Evolutionary conservation across 2,797 vertebrate genomes (phyloP), one percentile per base, ranked within the genome.

Genomic region (Arrhamphus sclerolepis): DNA sequence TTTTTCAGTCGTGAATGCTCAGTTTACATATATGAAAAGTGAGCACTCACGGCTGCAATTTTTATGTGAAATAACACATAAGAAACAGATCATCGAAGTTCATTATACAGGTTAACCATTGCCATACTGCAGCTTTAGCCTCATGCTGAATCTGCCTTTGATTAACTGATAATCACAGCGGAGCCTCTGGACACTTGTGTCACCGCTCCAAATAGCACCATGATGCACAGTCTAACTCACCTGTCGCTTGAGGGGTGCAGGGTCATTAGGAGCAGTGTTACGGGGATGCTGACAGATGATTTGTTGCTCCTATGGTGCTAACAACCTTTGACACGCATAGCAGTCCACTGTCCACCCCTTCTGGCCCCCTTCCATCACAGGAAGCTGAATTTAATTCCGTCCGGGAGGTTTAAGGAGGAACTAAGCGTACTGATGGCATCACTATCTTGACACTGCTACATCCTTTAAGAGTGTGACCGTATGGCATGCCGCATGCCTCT

Each of bases 321-420:
- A 92, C 88, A 89, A 89, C 84, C 90, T 90, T 91, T 91, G 90
- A 92, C 91, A 90, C 81, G 86, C 84, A 89, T 85, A 86, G 87
- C 80, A 66, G 77, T 84, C 62, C 75, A 71, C 68, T 46, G 70
- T 75, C 81, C 74, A 67, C 55, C 74, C 71, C 77, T 68, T 72
- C 71, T 79, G 62, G 46, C 68, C 72, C 26, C 43, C 55, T 48
- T 78, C 63, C 70, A 72, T 80, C 54, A 66, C 51, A 24, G 75
- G 75, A 81, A 84, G 74, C 77, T 56, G 42, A 67, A 74, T 86
- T 88, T 90, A 81, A 77, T 67, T 70, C 72, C 31, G 56, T 86
- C 70, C 63, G 51, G 64, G 67, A 74, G 69, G 72, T 85, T 85
- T 74, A 74, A 46, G 31, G 56, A 66, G 29, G 52, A 72, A 61